Evolutionary conservation across 2,113 vertebrate species (phyloP).

Genomic region (Pygoscelis antarcticus): DNA sequence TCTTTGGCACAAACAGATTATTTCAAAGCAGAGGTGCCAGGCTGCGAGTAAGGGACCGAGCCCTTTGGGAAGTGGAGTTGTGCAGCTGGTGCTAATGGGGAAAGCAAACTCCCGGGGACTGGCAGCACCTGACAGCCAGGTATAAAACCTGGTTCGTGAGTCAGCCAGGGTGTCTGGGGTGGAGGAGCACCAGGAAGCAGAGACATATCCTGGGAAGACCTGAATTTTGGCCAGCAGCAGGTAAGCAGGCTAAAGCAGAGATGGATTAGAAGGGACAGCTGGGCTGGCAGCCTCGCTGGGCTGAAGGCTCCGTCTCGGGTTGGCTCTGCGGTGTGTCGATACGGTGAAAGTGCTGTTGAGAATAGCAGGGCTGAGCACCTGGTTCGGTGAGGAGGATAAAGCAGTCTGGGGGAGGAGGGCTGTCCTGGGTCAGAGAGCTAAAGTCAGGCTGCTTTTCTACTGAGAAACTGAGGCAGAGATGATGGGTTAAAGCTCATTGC

Average conservation of each 20-base stretch:
- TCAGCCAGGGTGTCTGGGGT: fast-evolving
- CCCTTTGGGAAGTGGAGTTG: background rate
- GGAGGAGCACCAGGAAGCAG: no score
- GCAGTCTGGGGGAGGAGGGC: background rate
- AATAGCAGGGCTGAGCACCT: background rate
- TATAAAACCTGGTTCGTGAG: background rate
- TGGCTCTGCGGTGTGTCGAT: background rate
- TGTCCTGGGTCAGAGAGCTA: background rate
- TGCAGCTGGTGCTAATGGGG: background rate
- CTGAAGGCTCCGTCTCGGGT: background rate
- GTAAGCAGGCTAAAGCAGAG: background rate
- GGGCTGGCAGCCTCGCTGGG: background rate
- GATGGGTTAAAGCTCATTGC: background rate
- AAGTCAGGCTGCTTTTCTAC: background rate
- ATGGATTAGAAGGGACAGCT: fast-evolving
- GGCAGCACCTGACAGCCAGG: background rate
- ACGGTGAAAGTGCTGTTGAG: background rate
- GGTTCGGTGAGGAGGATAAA: background rate
- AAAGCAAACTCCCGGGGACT: background rate
- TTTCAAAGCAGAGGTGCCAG: background rate
- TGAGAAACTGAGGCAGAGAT: background rate
- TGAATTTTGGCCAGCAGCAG: background rate
- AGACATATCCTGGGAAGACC: fast-evolving
- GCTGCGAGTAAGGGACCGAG: background rate
- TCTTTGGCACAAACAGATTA: fast-evolving